A percentile compares a stretch with the other conserved stretches of the same genome.
Evolutionary conservation across 2,797 vertebrate genomes (phyloP).

Genomic region (Sus cebifrons): DNA sequence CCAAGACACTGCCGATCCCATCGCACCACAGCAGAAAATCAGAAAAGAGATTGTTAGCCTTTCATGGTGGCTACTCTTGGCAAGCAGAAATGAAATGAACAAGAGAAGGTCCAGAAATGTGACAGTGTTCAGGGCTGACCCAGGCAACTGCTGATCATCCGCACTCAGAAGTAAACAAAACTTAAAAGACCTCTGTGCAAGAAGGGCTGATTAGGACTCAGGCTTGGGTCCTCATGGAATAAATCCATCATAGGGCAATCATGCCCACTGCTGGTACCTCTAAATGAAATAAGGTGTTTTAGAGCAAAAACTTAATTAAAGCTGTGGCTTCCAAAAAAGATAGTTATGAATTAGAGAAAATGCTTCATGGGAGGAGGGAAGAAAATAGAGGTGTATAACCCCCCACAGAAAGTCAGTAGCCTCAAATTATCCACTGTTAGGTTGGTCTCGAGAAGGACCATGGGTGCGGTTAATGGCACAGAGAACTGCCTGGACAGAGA

Average conservation of each 20-base stretch:
- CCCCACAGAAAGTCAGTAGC: not conserved
- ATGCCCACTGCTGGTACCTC: not conserved
- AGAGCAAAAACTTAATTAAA: not conserved
- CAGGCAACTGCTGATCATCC: not conserved
- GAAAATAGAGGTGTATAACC: not conserved
- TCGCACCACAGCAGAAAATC: no score
- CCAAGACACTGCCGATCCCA: no score
- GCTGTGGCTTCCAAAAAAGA: not conserved
- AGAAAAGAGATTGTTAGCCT: not conserved
- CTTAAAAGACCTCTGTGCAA: not conserved
- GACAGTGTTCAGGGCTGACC: not conserved
- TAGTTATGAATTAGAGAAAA: not conserved
- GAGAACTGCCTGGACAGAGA: not conserved
- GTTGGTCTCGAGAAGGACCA: not conserved
- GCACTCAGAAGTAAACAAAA: not conserved
- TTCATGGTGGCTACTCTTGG: not conserved
- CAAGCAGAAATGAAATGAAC: not conserved
- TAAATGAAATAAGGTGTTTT: not conserved
- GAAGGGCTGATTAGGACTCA: not conserved
- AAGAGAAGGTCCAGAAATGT: not conserved
- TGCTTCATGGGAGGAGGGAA: rapidly evolving
- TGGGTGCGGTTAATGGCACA: not conserved
- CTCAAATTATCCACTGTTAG: not conserved
- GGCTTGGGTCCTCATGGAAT: not conserved
- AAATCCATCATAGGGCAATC: not conserved